A percentile compares a stretch with the other conserved stretches of the same genome.
Evolutionary conservation across 2,888 invertebrate genomes (phyloP).

Genomic region (Hyles lineata): DNA sequence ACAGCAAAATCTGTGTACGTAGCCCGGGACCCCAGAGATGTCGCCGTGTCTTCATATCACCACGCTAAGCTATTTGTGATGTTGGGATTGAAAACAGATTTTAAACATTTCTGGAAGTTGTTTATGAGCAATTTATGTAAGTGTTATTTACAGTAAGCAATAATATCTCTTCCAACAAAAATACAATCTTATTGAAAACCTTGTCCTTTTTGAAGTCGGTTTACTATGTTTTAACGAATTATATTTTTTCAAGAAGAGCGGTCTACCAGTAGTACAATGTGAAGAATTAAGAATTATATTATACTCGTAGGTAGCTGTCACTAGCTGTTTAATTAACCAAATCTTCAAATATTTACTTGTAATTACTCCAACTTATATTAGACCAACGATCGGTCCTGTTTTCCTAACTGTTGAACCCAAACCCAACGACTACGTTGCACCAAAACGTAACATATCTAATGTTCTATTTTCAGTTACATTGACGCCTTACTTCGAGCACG

Average conservation of each 20-base stretch:
- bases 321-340: too few species aligned
- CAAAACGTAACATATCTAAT: background rate
- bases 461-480: slow-evolving; percentile 43
- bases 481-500: slow-evolving; percentile 88
- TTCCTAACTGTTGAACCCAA: background rate
- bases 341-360: too few species aligned
- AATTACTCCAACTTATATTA: too few species aligned
- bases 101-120: slow-evolving; percentile 86
- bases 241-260: too few species aligned
- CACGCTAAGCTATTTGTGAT: slow-evolving; percentile 86
- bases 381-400: too few species aligned
- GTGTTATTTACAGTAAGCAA: slow-evolving; percentile 39
- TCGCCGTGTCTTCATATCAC: slow-evolving; percentile 90
- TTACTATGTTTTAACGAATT: too few species aligned
- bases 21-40: slow-evolving; percentile 91
- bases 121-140: slow-evolving; percentile 86
- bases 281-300: too few species aligned
- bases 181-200: too few species aligned
- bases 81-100: slow-evolving; percentile 85
- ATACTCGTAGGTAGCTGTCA: too few species aligned
- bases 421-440: background rate
- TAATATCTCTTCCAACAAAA: too few species aligned
- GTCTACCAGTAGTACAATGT: too few species aligned
- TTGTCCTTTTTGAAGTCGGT: too few species aligned
- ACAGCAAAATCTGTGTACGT: slow-evolving; percentile 87